Conservation (phyloP, 2,888 invertebrate genomes). For the Acanthopleura granulata region DNA sequence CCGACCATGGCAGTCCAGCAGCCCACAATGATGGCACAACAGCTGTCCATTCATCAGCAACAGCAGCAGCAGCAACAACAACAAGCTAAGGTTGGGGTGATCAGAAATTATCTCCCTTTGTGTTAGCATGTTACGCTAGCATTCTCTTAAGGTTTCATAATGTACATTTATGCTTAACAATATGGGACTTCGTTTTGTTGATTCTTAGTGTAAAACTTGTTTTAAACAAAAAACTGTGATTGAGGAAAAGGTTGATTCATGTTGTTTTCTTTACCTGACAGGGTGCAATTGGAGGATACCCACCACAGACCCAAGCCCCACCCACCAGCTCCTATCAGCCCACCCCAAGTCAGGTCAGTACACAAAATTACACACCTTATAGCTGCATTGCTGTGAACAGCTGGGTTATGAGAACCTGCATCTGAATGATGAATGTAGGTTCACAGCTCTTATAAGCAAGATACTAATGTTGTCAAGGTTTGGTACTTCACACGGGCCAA, state of each 20-base stretch:
- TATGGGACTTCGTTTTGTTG: not conserved
- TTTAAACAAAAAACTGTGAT: not conserved
- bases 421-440: too few species aligned
- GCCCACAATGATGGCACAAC: slow-evolving; percentile 2
- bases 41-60: not conserved
- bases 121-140: too few species aligned
- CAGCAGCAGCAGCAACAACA: not conserved
- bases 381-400: too few species aligned
- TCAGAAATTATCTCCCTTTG: too few species aligned
- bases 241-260: not conserved
- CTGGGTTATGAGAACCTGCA: too few species aligned
- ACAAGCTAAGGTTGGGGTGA: not conserved
- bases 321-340: slow-evolving; percentile 45
- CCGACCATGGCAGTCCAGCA: not conserved
- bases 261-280: not conserved
- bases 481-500: too few species aligned
- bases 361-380: too few species aligned
- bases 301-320: slow-evolving; percentile 18
- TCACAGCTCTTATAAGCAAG: too few species aligned
- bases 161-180: not conserved
- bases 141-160: too few species aligned
- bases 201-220: too few species aligned
- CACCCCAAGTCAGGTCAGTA: slow-evolving; percentile 36
- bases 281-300: slow-evolving; percentile 8
- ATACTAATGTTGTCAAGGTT: too few species aligned